Percentiles rank a stretch among this genome's conserved stretches.
phyloP scores from a whole-genome alignment of 2,888 invertebrate species.

The Ophonus ardosiacus region DNA sequence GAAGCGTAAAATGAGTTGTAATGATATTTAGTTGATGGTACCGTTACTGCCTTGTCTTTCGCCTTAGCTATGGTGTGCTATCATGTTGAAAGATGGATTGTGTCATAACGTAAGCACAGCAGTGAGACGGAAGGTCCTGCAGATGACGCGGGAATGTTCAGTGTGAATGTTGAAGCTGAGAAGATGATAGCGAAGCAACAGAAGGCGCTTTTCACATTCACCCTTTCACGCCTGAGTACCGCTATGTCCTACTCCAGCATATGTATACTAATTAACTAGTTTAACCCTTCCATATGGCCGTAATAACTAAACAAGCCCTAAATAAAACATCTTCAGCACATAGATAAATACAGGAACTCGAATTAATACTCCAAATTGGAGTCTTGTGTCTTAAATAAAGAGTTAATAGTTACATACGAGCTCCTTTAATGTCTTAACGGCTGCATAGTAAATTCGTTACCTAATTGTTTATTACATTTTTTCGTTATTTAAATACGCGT shows the following conservation, averaged over 20 bases:
- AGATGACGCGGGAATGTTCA: constrained; percentile 1
- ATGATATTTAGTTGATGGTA: constrained; percentile 5
- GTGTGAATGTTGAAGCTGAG: constrained; percentile 3
- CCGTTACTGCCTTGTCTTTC: constrained; percentile 15
- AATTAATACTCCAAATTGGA: constrained; percentile 31
- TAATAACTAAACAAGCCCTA: constrained; percentile 30
- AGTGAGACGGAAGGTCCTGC: constrained; percentile 1
- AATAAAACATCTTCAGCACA: constrained; percentile 6
- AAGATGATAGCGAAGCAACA: constrained; percentile 12
- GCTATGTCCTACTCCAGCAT: constrained; percentile 37
- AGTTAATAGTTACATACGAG: constrained; percentile 11
- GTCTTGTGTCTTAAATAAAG: constrained; percentile 14
- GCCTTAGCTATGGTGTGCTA: neutral
- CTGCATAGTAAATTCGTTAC: neutral
- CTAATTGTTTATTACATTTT: neutral
- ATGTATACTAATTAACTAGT: constrained; percentile 48
- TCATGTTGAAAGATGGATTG: constrained; percentile 13
- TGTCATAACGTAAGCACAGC: constrained; percentile 31
- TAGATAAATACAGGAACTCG: constrained; percentile 16
- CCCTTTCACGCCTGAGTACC: constrained; percentile 45
- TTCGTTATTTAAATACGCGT: neutral
- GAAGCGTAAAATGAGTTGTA: constrained; percentile 13
- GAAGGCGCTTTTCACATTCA: constrained; percentile 36
- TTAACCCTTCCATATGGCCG: constrained; percentile 43
- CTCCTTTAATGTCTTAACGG: constrained; percentile 5